Percentiles rank a stretch among this genome's conserved stretches.
Conservation (phyloP, 2,797 vertebrate genomes). For the Philypnodon macrostomus region DNA sequence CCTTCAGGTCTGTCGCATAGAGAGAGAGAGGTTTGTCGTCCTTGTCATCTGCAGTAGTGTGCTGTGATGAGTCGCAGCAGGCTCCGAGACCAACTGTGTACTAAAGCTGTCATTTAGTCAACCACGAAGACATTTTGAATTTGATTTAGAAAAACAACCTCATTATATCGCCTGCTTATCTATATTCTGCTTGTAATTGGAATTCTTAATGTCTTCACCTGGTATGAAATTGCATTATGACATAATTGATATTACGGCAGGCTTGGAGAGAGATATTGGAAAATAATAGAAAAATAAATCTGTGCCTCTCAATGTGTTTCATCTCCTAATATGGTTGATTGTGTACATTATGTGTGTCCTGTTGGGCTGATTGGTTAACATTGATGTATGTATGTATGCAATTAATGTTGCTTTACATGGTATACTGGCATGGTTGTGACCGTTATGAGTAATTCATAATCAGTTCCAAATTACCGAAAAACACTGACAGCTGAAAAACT, state of each 20-base stretch:
- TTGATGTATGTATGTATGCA: neutral
- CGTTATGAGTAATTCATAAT: too few species aligned
- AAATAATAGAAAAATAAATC: slow-evolving; percentile 37
- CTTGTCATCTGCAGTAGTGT: slow-evolving; percentile 45
- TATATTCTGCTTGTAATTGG: slow-evolving; percentile 53
- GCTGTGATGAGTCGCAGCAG: slow-evolving; percentile 15
- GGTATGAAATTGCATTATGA: slow-evolving; percentile 48
- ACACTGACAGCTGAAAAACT: too few species aligned
- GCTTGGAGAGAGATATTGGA: slow-evolving; percentile 33
- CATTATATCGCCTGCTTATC: slow-evolving; percentile 49
- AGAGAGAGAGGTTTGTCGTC: slow-evolving; percentile 51
- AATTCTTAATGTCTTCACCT: slow-evolving; percentile 53
- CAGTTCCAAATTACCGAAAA: neutral
- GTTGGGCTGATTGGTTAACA: slow-evolving; percentile 6
- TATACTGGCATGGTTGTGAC: neutral
- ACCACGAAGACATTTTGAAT: slow-evolving; percentile 15
- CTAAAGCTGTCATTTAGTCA: slow-evolving; percentile 7
- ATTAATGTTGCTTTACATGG: neutral
- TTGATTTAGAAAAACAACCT: slow-evolving; percentile 38
- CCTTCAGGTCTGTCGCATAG: slow-evolving; percentile 50
- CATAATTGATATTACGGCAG: slow-evolving; percentile 42
- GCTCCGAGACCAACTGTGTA: neutral
- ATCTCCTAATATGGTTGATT: slow-evolving; percentile 2
- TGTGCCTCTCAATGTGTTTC: slow-evolving; percentile 17
- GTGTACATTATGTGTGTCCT: neutral